Percentiles rank a stretch among this genome's conserved stretches.
Evolutionary conservation across 2,888 invertebrate species (phyloP).

Genomic region (Alitta virens): DNA sequence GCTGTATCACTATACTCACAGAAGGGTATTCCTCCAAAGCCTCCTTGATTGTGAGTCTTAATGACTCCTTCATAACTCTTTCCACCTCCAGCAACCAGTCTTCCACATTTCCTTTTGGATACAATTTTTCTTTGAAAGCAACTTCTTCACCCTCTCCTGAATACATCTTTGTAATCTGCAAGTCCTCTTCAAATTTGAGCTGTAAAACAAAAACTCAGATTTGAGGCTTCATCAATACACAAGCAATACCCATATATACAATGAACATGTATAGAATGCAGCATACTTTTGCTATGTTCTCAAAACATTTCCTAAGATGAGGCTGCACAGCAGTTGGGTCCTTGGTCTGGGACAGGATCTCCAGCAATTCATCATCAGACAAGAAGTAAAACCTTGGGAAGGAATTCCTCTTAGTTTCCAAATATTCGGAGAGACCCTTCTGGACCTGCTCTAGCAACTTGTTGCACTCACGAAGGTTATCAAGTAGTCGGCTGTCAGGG

Average conservation of each 20-base stretch:
- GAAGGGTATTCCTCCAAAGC: constrained; percentile 58
- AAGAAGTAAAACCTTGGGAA: constrained; percentile 62
- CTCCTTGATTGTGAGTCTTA: constrained; percentile 59
- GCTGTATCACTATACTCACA: constrained; percentile 33
- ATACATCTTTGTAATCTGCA: constrained; percentile 72
- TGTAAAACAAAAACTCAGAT: constrained; percentile 20
- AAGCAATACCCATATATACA: too few species aligned
- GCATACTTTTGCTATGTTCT: constrained; percentile 70
- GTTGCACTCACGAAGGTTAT: constrained; percentile 70
- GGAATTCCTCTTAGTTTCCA: constrained; percentile 57
- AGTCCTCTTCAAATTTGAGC: constrained; percentile 66
- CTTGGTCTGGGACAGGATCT: constrained; percentile 58
- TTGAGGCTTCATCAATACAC: too few species aligned
- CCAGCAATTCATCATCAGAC: constrained; percentile 58
- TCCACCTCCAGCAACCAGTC: constrained; percentile 72
- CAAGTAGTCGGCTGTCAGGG: constrained; percentile 62
- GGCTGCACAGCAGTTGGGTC: constrained; percentile 59
- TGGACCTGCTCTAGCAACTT: constrained; percentile 60
- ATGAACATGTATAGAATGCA: too few species aligned
- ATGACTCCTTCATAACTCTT: constrained; percentile 68
- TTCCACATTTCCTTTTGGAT: constrained; percentile 73
- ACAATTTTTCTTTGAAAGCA: constrained; percentile 66
- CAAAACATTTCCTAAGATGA: constrained; percentile 80
- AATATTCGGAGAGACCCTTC: constrained; percentile 58
- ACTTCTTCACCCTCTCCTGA: constrained; percentile 77